These are phyloP conservation scores for Magallana gigas DNA, from an alignment of 1,140 invertebrate genomes.

Conservation along the genomic window DNA sequence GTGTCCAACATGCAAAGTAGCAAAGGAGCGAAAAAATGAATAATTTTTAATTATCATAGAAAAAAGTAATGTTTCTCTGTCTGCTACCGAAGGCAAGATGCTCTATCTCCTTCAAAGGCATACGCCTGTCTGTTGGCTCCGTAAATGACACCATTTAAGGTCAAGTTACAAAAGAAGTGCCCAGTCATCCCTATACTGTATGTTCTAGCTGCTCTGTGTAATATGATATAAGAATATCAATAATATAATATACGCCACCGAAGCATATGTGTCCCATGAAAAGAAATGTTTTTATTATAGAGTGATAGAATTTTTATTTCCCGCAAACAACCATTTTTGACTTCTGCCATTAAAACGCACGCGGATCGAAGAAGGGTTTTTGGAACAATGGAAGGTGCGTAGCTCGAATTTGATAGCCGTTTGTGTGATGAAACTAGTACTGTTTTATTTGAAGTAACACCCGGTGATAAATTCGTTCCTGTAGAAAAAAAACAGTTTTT, in stretches of 20 bases:
- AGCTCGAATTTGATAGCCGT: background rate
- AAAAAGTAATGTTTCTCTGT: no score
- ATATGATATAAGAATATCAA: constrained; percentile 18
- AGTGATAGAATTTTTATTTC: background rate
- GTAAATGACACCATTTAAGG: background rate
- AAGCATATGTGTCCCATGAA: constrained; percentile 5
- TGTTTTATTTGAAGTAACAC: constrained; percentile 13
- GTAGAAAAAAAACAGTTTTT: background rate
- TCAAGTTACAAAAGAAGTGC: constrained; percentile 22
- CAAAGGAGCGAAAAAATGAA: no score
- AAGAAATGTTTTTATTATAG: constrained; percentile 15
- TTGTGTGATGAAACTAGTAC: background rate
- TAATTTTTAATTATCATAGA: no score
- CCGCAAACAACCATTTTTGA: background rate
- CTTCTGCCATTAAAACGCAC: constrained; percentile 8
- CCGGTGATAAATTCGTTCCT: constrained; percentile 19
- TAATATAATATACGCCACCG: background rate
- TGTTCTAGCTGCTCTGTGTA: background rate
- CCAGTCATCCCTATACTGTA: background rate
- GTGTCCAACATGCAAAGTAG: no score
- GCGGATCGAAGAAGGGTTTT: background rate
- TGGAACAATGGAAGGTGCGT: background rate
- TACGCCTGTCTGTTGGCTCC: background rate
- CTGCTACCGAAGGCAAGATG: background rate
- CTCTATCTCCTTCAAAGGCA: background rate